phyloP scores from a whole-genome alignment of 1,140 invertebrate genomes.

The Drosophila albomicans region DNA sequence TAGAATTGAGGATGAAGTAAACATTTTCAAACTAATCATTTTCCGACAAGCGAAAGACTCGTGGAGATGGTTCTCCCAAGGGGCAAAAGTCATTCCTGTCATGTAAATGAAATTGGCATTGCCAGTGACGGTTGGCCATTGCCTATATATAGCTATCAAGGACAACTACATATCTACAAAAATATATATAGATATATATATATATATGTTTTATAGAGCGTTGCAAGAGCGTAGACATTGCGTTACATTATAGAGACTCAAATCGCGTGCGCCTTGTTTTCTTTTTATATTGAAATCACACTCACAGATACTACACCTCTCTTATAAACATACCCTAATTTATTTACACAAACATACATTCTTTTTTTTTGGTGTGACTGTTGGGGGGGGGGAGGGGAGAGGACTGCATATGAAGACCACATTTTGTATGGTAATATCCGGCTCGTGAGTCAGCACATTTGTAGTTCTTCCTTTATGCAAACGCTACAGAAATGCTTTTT shows the following conservation, averaged over 20 bases:
- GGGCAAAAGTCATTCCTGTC: slow-evolving; percentile 28
- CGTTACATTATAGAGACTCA: slow-evolving; percentile 72
- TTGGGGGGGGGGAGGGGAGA: not conserved
- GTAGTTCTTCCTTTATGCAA: slow-evolving; percentile 49
- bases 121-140: slow-evolving; percentile 29
- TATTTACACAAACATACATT: slow-evolving; percentile 24
- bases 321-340: slow-evolving; percentile 17
- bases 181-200: slow-evolving; percentile 13
- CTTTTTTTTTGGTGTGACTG: too few relatives aligned
- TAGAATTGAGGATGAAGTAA: not conserved
- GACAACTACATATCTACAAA: slow-evolving; percentile 16
- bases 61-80: slow-evolving; percentile 2
- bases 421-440: slow-evolving; percentile 4
- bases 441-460: slow-evolving; percentile 51
- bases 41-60: slow-evolving; percentile 2
- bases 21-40: slow-evolving; percentile 41
- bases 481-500: slow-evolving; percentile 38
- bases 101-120: slow-evolving; percentile 54
- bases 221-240: slow-evolving; percentile 50
- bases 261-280: slow-evolving; percentile 60
- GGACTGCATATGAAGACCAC: slow-evolving; percentile 46
- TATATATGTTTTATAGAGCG: not conserved
- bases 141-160: slow-evolving; percentile 42
- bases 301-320: slow-evolving; percentile 4
- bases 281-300: slow-evolving; percentile 12